Evolutionary conservation across 2,797 vertebrate genomes (phyloP).

Genomic region (Chaetodon trifasciatus): DNA sequence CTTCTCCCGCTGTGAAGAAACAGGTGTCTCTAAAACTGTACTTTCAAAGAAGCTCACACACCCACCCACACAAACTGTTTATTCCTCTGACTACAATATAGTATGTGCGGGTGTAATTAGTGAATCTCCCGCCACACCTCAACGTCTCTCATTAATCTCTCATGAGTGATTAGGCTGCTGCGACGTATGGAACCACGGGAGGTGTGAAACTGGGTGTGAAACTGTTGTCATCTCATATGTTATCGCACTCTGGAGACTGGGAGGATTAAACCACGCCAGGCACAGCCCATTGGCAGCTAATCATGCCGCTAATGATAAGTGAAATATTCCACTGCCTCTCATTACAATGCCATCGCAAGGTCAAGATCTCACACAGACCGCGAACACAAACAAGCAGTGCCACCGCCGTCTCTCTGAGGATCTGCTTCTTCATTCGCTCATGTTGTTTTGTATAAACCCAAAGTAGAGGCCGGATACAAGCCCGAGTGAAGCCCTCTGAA

Average conservation of each 20-base stretch:
- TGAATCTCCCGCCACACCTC: constrained; percentile 76
- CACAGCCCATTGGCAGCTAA: constrained; percentile 83
- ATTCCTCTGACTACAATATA: constrained; percentile 58
- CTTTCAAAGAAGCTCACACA: constrained; percentile 38
- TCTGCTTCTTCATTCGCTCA: constrained; percentile 4
- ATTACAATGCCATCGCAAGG: constrained; percentile 73
- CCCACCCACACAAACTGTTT: constrained; percentile 32
- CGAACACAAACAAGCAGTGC: not conserved
- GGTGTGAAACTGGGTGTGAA: constrained; percentile 84
- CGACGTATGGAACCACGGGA: constrained; percentile 75
- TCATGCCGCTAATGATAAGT: constrained; percentile 80
- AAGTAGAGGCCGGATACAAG: constrained; percentile 37
- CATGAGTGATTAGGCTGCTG: constrained; percentile 81
- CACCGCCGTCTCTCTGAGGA: constrained; percentile 1
- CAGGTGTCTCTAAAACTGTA: constrained; percentile 36
- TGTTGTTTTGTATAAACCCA: constrained; percentile 56
- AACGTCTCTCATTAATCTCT: constrained; percentile 84
- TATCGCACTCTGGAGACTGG: constrained; percentile 75
- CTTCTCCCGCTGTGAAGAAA: constrained; percentile 31
- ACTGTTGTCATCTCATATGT: constrained; percentile 84
- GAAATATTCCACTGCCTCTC: constrained; percentile 73
- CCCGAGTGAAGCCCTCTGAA: constrained; percentile 43
- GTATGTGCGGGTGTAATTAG: constrained; percentile 77
- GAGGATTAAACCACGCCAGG: constrained; percentile 71
- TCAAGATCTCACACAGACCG: constrained; percentile 64